Base-by-base conservation (phyloP, 2,797 vertebrate genomes). In the Mycteria americana region DNA sequence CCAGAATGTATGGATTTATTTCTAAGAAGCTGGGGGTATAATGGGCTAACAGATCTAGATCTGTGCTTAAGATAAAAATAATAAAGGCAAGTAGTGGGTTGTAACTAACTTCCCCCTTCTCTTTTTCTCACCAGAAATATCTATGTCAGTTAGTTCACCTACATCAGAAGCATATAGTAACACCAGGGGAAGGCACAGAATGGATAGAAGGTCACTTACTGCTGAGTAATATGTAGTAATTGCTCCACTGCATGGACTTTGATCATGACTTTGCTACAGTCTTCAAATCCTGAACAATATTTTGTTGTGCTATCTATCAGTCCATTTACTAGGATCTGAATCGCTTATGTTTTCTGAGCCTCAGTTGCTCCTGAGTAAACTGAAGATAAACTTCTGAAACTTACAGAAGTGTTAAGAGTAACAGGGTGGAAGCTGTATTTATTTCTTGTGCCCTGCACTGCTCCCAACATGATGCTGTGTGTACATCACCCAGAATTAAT, bases 311-410 rank as follows among this genome's bases (percentile, higher is more conserved):
- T 53, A 0, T 73, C 22, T 60, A 25, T 6, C 10, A 53, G 18
- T 50, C n/a, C 13, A 1, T 69, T 86, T n/a, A 18, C 25, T 10
- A 4, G 17, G 3, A 13, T 74, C 1, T 0, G 11, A 73, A 62
- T 69, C 1, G 0, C 5, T n/a, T 51, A 14, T 18, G 7, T 25
- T 69, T 57, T 57, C 46, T 80, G 80, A 73, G 63, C 16, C 21
- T 65, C 45, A 16, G 18, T 33, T 85, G 33, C 30, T 67, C 45
- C 35, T 69, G 28, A 24, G 14, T 46, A 56, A 82, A 64, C 13
- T 64, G 45, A 35, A 91, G 41, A 6, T 50, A 48, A 67, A 10
- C 21, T 68, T 73, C 54, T 69, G 43, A 89, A 83, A 43, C 10
- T 50, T 76, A 33, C 2, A 22, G 39, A 67, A 70, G 33, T 23